phyloP scores from a whole-genome alignment of 2,888 invertebrate genomes.

The Amaurobius ferox region DNA sequence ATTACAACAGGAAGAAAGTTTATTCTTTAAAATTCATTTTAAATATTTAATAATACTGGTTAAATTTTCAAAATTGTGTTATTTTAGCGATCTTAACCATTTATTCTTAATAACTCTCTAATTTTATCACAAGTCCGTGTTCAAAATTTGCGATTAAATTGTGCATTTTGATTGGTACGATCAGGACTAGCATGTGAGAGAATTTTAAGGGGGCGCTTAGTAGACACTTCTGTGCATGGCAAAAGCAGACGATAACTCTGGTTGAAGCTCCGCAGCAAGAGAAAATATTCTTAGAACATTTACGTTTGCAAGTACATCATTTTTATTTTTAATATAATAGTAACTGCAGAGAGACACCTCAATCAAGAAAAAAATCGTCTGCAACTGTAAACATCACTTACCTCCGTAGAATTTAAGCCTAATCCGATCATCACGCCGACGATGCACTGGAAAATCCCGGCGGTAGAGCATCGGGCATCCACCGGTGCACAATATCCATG shows the following conservation, averaged over 20 bases:
- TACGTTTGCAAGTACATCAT: no score
- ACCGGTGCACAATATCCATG: neutral
- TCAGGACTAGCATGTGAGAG: neutral
- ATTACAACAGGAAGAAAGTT: no score
- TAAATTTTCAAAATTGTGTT: no score
- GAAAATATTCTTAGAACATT: no score
- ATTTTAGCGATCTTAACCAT: no score
- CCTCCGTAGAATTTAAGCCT: neutral
- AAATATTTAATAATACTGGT: no score
- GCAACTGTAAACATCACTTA: neutral
- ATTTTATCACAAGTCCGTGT: no score
- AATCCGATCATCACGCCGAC: neutral
- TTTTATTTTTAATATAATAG: no score
- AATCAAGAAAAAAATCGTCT: neutral
- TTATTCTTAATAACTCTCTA: no score
- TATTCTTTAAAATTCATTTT: no score
- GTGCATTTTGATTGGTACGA: conserved; percentile 24
- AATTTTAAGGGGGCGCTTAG: conserved; percentile 42
- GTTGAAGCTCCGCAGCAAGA: neutral
- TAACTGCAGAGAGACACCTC: neutral
- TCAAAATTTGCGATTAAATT: conserved; percentile 18
- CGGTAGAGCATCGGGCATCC: neutral
- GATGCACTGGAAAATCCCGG: neutral
- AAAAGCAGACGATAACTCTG: conserved; percentile 23
- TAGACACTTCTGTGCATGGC: neutral